phyloP scores from a whole-genome alignment of 1,140 invertebrate genomes.

The Scaptomyza graminum region DNA sequence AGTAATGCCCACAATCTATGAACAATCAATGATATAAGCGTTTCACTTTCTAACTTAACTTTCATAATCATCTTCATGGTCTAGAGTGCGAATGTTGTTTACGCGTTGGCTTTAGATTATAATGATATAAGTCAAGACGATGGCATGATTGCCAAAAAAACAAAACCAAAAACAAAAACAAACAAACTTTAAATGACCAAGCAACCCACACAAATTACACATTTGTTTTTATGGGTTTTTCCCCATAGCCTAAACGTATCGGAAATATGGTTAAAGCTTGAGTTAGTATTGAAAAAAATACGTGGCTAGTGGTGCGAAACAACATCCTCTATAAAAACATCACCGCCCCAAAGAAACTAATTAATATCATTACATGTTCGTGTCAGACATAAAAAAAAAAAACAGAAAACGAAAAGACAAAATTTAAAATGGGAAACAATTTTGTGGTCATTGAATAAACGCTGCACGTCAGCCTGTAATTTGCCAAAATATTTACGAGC shows the following conservation, averaged over 20 bases:
- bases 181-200: not conserved
- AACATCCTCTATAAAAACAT: constrained; percentile 34
- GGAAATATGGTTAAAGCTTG: constrained; percentile 37
- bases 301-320: constrained; percentile 23
- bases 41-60: not conserved
- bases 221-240: not conserved
- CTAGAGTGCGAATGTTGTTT: constrained; percentile 3
- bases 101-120: not conserved
- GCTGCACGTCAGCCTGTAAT: constrained; percentile 66
- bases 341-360: constrained; percentile 48
- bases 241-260: too few species aligned
- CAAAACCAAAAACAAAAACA: too few species aligned
- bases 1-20: not conserved
- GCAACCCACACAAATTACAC: not conserved
- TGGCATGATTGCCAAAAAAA: not conserved
- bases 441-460: constrained; percentile 46
- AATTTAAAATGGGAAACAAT: constrained; percentile 1
- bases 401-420: not conserved
- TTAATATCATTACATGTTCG: constrained; percentile 59
- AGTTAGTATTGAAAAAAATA: constrained; percentile 11
- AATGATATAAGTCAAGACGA: not conserved
- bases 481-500: constrained; percentile 81
- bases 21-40: not conserved
- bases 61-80: not conserved
- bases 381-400: constrained; percentile 18